These are phyloP conservation scores for Sarcoramphus papa DNA, from an alignment of 2,797 vertebrate genomes.

Conservation along the genomic window DNA sequence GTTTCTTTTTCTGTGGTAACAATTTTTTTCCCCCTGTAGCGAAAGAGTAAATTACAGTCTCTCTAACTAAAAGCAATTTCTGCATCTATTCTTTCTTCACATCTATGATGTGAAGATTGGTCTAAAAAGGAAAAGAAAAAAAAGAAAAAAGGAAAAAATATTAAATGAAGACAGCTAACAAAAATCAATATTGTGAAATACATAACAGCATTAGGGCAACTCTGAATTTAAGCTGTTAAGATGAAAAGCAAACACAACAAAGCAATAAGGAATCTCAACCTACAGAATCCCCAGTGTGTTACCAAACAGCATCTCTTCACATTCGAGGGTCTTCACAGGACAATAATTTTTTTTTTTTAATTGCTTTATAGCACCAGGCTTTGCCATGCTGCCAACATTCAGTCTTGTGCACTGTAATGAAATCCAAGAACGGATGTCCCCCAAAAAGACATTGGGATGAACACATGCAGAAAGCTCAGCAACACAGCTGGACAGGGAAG, in stretches of 20 bases:
- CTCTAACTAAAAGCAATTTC: slow-evolving; percentile 34
- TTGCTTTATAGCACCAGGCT: neutral
- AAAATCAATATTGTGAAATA: slow-evolving; percentile 54
- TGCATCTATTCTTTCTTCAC: slow-evolving; percentile 1
- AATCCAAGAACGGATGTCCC: neutral
- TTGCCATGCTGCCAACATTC: neutral
- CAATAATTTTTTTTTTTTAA: neutral
- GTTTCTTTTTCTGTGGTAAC: neutral
- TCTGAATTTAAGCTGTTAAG: neutral
- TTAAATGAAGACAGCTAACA: neutral
- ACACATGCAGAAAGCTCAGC: neutral
- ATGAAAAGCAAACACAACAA: slow-evolving; percentile 38
- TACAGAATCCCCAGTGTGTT: neutral
- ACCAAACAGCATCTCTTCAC: neutral
- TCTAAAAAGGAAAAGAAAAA: neutral
- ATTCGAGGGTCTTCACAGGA: neutral
- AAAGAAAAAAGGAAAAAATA: neutral
- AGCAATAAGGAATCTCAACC: slow-evolving; percentile 2
- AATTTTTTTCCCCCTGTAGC: neutral
- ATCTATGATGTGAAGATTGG: neutral
- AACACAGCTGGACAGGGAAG: neutral
- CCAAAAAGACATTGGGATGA: neutral
- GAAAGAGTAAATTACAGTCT: slow-evolving; percentile 33
- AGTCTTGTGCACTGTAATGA: neutral
- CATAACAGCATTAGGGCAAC: slow-evolving; percentile 33